phyloP scores from a whole-genome alignment of 2,888 invertebrate genomes.

The Eulithis testata region DNA sequence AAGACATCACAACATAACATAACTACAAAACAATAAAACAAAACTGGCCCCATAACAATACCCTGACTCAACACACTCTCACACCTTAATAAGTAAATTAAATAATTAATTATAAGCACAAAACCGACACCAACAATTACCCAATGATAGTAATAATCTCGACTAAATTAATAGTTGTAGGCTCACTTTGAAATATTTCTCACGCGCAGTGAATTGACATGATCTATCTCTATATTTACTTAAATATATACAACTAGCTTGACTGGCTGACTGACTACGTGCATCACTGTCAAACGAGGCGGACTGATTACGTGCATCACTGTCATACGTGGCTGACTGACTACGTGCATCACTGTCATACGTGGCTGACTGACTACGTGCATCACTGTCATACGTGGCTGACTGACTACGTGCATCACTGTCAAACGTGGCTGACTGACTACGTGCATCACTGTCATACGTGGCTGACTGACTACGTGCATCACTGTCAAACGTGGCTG shows the following conservation, averaged over 20 bases:
- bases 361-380: background rate
- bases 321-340: constrained; percentile 1
- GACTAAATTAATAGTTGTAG: constrained; percentile 74
- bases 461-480: background rate
- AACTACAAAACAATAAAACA: constrained; percentile 37
- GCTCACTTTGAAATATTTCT: constrained; percentile 74
- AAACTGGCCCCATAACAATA: constrained; percentile 42
- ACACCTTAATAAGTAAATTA: constrained; percentile 63
- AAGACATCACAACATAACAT: no score
- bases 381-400: background rate
- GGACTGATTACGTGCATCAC: no score
- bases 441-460: no score
- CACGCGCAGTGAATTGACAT: constrained; percentile 75
- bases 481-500: background rate
- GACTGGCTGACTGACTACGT: background rate
- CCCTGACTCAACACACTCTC: constrained; percentile 73
- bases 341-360: background rate
- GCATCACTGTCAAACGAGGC: no score
- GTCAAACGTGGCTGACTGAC: constrained; percentile 1
- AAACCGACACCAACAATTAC: constrained; percentile 74
- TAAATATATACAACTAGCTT: background rate
- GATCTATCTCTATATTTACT: constrained; percentile 44
- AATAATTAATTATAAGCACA: constrained; percentile 74
- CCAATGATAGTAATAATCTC: constrained; percentile 73
- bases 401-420: background rate